These are phyloP conservation scores for Drosophila neocordata DNA, from an alignment of 1,140 invertebrate genomes.

Conservation along the genomic window DNA sequence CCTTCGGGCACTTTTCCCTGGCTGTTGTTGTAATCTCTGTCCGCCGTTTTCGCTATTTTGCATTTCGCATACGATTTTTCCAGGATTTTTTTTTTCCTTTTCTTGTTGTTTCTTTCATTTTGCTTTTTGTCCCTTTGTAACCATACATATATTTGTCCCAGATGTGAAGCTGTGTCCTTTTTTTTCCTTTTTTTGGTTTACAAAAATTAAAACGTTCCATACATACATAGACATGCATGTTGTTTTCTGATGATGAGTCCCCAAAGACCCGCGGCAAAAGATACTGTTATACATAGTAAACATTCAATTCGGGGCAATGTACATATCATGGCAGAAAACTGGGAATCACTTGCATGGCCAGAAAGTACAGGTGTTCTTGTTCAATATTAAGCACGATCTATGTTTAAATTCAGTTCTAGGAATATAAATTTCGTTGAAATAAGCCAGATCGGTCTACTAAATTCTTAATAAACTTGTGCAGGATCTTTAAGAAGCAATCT, in stretches of 20 bases:
- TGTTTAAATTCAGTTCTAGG: too few species aligned
- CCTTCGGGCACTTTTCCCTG: constrained; percentile 55
- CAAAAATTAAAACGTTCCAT: constrained; percentile 48
- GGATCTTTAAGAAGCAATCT: too few species aligned
- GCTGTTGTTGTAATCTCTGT: constrained; percentile 71
- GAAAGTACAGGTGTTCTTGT: too few species aligned
- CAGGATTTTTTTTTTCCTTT: constrained; percentile 4
- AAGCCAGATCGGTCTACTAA: too few species aligned
- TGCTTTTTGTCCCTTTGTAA: background rate
- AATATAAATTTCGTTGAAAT: too few species aligned
- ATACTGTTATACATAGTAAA: background rate
- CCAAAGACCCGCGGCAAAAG: background rate
- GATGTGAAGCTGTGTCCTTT: constrained; percentile 45
- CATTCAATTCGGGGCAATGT: background rate
- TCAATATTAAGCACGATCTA: too few species aligned
- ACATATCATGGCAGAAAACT: too few species aligned
- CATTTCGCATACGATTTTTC: constrained; percentile 57
- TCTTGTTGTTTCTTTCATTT: background rate
- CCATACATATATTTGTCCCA: constrained; percentile 64
- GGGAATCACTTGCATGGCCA: too few species aligned
- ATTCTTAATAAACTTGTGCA: too few species aligned
- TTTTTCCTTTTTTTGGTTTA: constrained; percentile 34
- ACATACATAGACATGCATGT: background rate
- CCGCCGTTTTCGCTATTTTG: constrained; percentile 67
- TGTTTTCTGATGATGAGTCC: constrained; percentile 2